Base-by-base conservation (phyloP, 2,888 invertebrate species). In the Drosophila greeni region DNA sequence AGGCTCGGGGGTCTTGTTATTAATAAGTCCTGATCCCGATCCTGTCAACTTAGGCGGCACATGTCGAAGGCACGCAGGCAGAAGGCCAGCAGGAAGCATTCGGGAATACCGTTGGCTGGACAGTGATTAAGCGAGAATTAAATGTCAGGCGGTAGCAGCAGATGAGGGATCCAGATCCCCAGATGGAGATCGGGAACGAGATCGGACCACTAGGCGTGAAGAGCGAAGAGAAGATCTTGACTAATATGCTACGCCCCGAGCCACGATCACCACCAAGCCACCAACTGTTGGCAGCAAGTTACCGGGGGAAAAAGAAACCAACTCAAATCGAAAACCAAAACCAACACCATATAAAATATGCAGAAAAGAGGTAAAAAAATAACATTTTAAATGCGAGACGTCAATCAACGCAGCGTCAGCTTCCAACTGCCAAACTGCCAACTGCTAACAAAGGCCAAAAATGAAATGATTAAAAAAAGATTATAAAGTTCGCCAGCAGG, bases 111-210 rank as follows among this genome's bases (percentile, higher is more conserved):
- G 70, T 81, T 72, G 12, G 55, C 57, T 16, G 78, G 81, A 82
- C 82, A 82, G 72, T 85, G 82, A 82, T 82, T 82, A 82, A 82
- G 82, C 79, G 84, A 69, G 80, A 85, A 82, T 82, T 82, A 82
- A 85, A 81, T 75, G 72, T 67, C 70, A 72, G 73, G 52, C 72
- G 69, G 53, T 51, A 67, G 61, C 70, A 51, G 45, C 62, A 62
- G 62, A 62, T 66, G 62, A 62, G 62, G 62, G 66, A 62, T 62
- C 52, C 26, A 36, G 42, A 64, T 65, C 26, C 45, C 14, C 20
- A 47, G 29, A 29, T 45, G 16, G 6, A 29, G 18, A 39, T 49
- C 39, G 33, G 34, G 6, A 24, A 33, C 8, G 34, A 23, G 23
- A 11, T 8, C 26, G 20, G 45, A 36, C 45, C 45, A 29, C 52